Conservation (phyloP, 1,140 invertebrate genomes). For the Aphidius ervi region DNA sequence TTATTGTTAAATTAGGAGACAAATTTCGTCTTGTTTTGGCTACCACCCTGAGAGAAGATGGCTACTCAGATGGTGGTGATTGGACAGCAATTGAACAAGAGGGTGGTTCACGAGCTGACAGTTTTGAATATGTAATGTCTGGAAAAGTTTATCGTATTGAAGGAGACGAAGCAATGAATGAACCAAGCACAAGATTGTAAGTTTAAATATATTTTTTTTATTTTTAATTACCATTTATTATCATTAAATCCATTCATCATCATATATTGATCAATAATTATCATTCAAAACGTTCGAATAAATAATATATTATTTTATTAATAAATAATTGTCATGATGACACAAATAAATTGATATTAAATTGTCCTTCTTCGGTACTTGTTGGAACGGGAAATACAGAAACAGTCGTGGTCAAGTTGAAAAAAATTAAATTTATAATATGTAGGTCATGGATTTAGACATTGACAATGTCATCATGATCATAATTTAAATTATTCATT, state of each 20-base stretch:
- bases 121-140: conserved; percentile 99
- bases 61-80: conserved; percentile 91
- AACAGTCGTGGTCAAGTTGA: no score
- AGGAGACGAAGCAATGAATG: conserved; percentile 88
- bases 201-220: conserved; percentile 40
- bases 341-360: no score
- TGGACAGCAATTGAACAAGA: conserved; percentile 82
- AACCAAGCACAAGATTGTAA: conserved; percentile 80
- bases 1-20: conserved; percentile 58
- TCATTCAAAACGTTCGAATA: background rate
- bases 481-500: no score
- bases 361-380: no score
- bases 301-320: no score
- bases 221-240: background rate
- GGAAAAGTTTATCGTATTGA: conserved; percentile 99
- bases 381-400: no score
- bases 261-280: background rate
- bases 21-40: conserved; percentile 93
- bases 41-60: conserved; percentile 92
- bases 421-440: no score
- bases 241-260: background rate
- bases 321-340: no score
- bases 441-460: no score
- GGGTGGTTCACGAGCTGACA: conserved; percentile 84
- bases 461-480: no score